Evolutionary conservation across 1,140 invertebrate genomes (phyloP), one percentile per base, ranked within the genome.

Genomic region (Magallana angulata): DNA sequence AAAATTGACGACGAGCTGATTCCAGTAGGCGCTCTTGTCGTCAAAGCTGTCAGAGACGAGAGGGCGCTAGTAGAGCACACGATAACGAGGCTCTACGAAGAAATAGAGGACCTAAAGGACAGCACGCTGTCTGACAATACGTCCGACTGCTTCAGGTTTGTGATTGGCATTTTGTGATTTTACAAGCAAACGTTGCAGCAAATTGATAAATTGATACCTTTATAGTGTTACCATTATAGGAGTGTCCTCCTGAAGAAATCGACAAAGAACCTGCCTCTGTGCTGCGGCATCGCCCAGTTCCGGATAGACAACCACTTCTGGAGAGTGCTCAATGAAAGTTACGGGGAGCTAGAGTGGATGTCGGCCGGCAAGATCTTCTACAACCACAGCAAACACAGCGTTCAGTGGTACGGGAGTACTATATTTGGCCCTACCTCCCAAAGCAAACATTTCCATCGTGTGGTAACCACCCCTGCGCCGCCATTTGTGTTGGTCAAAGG

Each of bases 361-460:
- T 94, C 95, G 90, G 95, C 97, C 1, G 96, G 96, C 7, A 97
- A 97, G 6, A 96, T 96, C 6, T 96, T 96, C 57, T 97, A 98
- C 48, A 97, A 87, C 16, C 60, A 85, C 9, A 85, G 90, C 84
- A 94, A 98, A 84, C 97, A 98, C 91, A 97, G 97, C 0, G 97
- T 98, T 89, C 96, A 97, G 14, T 98, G 97, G 97, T 97, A 97
- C 1, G 97, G 97, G 1, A 97, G 97, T 57, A 96, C 90, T 16
- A 90, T 93, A 82, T 91, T 91, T 80, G 91, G 91, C 48, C 91
- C 93, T 8, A 82, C 89, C 7, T 68, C 86, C 59, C 87, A 84
- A 5, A 92, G 96, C 94, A 76, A 95, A 95, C 90, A 96, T 95
- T 96, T 97, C 18, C 97, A 97, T 93, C 96, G 97, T 12, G 97